phyloP scores from a whole-genome alignment of 1,140 invertebrate genomes.

The Drosophila nasuta region DNA sequence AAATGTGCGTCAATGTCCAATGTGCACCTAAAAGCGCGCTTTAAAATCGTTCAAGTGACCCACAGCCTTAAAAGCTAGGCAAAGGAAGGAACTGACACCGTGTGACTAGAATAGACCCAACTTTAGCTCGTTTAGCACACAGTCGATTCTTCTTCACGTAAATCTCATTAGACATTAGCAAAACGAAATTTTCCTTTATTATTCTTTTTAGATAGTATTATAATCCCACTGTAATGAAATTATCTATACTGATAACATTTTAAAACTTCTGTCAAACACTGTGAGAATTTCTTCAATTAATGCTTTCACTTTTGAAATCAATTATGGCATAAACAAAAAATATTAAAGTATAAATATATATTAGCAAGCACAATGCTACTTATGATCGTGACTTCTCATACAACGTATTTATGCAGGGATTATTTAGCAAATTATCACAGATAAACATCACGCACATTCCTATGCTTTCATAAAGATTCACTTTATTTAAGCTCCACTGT shows the following conservation, averaged over 20 bases:
- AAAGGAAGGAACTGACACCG: slow-evolving; percentile 1
- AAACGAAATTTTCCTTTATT: neutral
- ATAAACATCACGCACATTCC: neutral
- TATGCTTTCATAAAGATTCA: slow-evolving; percentile 3
- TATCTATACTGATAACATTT: neutral
- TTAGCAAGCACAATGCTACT: neutral
- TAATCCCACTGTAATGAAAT: neutral
- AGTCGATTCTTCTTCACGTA: slow-evolving; percentile 1
- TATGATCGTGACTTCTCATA: neutral
- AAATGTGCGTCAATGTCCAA: slow-evolving; percentile 7
- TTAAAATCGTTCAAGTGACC: slow-evolving; percentile 47
- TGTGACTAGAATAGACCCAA: slow-evolving; percentile 3
- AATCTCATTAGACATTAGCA: slow-evolving; percentile 4
- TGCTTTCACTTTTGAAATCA: no score
- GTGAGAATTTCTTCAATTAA: no score
- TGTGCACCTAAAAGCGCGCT: slow-evolving; percentile 42
- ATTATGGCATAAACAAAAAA: no score
- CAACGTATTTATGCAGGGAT: neutral
- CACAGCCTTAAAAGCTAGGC: neutral
- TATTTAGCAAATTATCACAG: neutral
- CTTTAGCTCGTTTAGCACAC: slow-evolving; percentile 6
- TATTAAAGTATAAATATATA: neutral
- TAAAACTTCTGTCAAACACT: neutral
- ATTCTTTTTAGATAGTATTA: no score
- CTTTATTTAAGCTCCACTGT: slow-evolving; percentile 35